Conservation (phyloP, 1,140 invertebrate genomes). For the Littorina saxatilis region DNA sequence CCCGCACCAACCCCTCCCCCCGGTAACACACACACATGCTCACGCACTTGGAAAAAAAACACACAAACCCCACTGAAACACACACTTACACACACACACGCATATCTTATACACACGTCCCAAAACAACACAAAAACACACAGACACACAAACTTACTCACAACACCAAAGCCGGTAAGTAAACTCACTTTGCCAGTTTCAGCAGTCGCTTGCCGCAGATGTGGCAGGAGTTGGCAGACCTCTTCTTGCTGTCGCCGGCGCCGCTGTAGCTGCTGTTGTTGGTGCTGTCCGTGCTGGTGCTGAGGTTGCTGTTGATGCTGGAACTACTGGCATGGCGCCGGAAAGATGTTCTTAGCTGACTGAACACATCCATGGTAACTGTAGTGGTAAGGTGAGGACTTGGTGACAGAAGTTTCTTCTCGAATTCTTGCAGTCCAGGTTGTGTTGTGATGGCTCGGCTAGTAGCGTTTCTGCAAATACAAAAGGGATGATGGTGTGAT, state of each 20-base stretch:
- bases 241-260: conserved; percentile 8
- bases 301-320: not conserved
- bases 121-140: too few species aligned
- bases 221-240: not conserved
- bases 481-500: not conserved
- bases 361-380: conserved; percentile 2
- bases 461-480: not conserved
- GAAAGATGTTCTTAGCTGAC: conserved; percentile 13
- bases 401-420: not conserved
- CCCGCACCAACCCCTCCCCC: too few species aligned
- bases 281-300: conserved; percentile 6
- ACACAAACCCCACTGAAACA: too few species aligned
- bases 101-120: too few species aligned
- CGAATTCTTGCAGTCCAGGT: not conserved
- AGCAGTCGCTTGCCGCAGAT: conserved; percentile 24
- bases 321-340: not conserved
- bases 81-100: too few species aligned
- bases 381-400: not conserved
- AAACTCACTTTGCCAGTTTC: conserved; percentile 21
- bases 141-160: too few species aligned
- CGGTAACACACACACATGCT: too few species aligned
- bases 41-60: too few species aligned
- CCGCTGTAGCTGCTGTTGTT: not conserved
- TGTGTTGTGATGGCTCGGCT: not conserved
- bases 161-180: too few species aligned